A percentile compares a stretch with the other conserved stretches of the same genome.
Evolutionary conservation across 2,888 invertebrate species (phyloP).

Genomic region (Archips xylosteana): DNA sequence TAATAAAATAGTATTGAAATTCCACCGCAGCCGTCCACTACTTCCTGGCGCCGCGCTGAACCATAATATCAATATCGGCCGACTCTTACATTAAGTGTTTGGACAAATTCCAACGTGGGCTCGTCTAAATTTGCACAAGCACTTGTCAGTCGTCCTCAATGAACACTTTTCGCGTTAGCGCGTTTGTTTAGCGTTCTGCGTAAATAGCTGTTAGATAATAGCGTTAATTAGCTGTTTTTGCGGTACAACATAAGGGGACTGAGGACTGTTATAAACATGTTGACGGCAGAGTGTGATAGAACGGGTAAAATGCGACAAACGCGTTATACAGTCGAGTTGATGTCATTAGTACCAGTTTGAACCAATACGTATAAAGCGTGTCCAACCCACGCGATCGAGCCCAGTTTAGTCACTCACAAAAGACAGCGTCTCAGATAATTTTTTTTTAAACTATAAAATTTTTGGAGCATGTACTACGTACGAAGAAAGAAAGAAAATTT

Average conservation of each 20-base stretch:
- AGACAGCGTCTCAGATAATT: not conserved
- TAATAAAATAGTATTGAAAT: slow-evolving; percentile 20
- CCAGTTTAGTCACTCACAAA: slow-evolving; percentile 3
- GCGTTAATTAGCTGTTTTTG: slow-evolving; percentile 2
- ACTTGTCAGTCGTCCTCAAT: slow-evolving; percentile 15
- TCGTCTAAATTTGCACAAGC: slow-evolving; percentile 21
- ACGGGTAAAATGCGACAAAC: not conserved
- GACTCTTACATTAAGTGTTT: slow-evolving; percentile 15
- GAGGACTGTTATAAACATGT: not conserved
- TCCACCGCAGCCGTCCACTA: not conserved
- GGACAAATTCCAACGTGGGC: slow-evolving; percentile 28
- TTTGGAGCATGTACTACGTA: too few relatives aligned
- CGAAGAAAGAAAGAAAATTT: too few relatives aligned
- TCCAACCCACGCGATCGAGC: not conserved
- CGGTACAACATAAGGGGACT: not conserved
- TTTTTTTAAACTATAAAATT: too few relatives aligned
- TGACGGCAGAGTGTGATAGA: not conserved
- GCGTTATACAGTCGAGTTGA: not conserved
- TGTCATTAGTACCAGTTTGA: not conserved
- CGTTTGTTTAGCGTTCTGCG: slow-evolving; percentile 9
- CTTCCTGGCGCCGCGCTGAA: slow-evolving; percentile 19
- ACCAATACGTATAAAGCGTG: not conserved
- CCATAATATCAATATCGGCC: slow-evolving; percentile 12
- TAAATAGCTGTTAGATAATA: slow-evolving; percentile 2
- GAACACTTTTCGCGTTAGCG: slow-evolving; percentile 9